phyloP scores from a whole-genome alignment of 2,888 invertebrate genomes.

The Calameuta idolon region DNA sequence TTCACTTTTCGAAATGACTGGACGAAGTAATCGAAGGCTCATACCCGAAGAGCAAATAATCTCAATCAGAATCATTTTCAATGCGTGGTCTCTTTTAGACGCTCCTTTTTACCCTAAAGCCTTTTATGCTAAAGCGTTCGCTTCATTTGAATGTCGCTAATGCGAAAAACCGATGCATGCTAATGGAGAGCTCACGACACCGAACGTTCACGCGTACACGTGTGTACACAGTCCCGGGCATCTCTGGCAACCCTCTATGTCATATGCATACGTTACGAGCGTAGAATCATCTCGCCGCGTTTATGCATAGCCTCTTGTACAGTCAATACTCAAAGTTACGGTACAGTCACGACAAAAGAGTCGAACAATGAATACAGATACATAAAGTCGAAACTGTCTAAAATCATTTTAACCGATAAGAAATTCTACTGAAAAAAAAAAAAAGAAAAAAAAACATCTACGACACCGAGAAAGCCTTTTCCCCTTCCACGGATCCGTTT shows the following conservation, averaged over 20 bases:
- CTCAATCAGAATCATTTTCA: background rate
- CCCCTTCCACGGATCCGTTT: too few species aligned
- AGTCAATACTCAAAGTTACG: background rate
- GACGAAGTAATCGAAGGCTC: background rate
- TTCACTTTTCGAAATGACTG: background rate
- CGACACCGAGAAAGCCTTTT: background rate
- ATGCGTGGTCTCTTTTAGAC: background rate
- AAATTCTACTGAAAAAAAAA: background rate
- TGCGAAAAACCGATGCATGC: slow-evolving; percentile 66
- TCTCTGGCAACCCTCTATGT: slow-evolving; percentile 47
- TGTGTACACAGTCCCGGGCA: slow-evolving; percentile 33
- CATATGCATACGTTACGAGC: slow-evolving; percentile 53
- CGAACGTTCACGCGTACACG: slow-evolving; percentile 30
- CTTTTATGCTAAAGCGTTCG: slow-evolving; percentile 64
- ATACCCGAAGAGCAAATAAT: background rate
- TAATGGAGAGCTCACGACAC: slow-evolving; percentile 55
- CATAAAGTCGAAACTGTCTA: background rate
- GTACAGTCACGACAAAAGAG: background rate
- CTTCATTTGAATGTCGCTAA: slow-evolving; percentile 66
- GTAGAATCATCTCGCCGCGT: slow-evolving; percentile 26
- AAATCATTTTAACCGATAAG: background rate
- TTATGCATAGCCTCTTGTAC: slow-evolving; percentile 12
- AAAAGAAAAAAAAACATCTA: background rate
- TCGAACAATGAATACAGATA: background rate
- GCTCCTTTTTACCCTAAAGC: slow-evolving; percentile 32